Conservation (phyloP, 2,797 vertebrate genomes). For the Rachycentron canadum region DNA sequence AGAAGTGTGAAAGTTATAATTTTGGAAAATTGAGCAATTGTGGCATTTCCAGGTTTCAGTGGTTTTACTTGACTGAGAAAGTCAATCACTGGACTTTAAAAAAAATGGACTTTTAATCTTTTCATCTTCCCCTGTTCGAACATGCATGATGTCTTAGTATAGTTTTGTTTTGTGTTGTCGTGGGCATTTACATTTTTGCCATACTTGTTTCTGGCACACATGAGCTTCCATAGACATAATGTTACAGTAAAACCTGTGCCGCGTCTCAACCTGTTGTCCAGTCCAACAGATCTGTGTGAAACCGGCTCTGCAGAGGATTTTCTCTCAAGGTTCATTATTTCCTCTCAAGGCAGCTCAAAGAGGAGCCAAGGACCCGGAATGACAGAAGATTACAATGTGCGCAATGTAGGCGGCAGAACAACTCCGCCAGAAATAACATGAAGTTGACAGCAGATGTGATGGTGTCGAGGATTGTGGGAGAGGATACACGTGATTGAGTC, state of each 20-base stretch:
- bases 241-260: neutral
- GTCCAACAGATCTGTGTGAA: neutral
- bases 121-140: too few relatives aligned
- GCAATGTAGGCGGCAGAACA: neutral
- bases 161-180: neutral
- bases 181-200: too few relatives aligned
- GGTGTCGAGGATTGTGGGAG: constrained; percentile 24
- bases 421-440: neutral
- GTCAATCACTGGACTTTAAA: too few relatives aligned
- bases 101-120: too few relatives aligned
- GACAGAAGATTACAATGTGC: neutral
- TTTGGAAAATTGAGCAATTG: neutral
- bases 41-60: too few relatives aligned
- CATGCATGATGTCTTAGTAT: neutral
- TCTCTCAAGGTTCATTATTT: too few relatives aligned
- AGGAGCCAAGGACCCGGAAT: neutral
- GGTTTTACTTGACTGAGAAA: too few relatives aligned
- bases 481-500: constrained; percentile 19
- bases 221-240: neutral
- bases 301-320: constrained; percentile 50
- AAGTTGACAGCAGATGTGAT: constrained; percentile 13
- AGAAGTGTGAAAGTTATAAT: neutral
- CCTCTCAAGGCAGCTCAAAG: constrained; percentile 9
- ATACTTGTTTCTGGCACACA: neutral
- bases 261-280: neutral